Base-by-base conservation (phyloP, 2,113 vertebrate genomes). In the Elaphurus davidianus region DNA sequence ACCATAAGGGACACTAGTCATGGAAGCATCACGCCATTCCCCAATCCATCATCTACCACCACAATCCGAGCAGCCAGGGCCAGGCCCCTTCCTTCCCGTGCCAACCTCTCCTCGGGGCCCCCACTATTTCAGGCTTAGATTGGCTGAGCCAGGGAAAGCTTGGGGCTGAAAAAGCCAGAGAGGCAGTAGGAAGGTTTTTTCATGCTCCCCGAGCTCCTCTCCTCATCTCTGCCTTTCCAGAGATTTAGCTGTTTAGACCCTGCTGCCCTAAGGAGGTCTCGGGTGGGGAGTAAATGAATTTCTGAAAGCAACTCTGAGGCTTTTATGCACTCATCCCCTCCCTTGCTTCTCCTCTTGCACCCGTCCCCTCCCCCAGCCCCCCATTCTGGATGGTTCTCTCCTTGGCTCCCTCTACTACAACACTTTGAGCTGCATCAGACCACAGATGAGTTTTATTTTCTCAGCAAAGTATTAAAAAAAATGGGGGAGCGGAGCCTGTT, bases 1-100 rank as follows among this genome's bases (percentile, higher is more conserved):
- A 40, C 59, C n/a, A 8, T 0, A 9, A 27, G 67, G 47, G 33
- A 4, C 1, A 0, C 0, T 1, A n/a, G 45, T 9, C 47, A 54
- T 0, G 7, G 59, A 16, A 27, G 4, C 6, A 5, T 14, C 0
- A 0, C 4, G 16, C 28, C 28, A 19, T 76, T n/a, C 15, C 52
- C 11, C 50, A 33, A 19, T 3, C 79, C 0, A 1, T 67, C 30
- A 1, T 7, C 83, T 30, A 23, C 4, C 16, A 2, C 52, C 8
- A 15, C 27, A 11, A 52, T 36, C 16, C 0, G 11, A 45, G 89
- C 47, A 6, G 17, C 82, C 15, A 28, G 47, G 55, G 30, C 92
- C 47, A 45, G 87, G 30, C 19, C 21, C 43, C 17, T 40, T 30
- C 27, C 40, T 15, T 45, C 1, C 50, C 40, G 8, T 1, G 14